Percentiles rank a stretch among this genome's conserved stretches.
These are phyloP conservation scores for Delichon dasypus DNA, from an alignment of 2,797 vertebrate genomes.

Conservation along the genomic window DNA sequence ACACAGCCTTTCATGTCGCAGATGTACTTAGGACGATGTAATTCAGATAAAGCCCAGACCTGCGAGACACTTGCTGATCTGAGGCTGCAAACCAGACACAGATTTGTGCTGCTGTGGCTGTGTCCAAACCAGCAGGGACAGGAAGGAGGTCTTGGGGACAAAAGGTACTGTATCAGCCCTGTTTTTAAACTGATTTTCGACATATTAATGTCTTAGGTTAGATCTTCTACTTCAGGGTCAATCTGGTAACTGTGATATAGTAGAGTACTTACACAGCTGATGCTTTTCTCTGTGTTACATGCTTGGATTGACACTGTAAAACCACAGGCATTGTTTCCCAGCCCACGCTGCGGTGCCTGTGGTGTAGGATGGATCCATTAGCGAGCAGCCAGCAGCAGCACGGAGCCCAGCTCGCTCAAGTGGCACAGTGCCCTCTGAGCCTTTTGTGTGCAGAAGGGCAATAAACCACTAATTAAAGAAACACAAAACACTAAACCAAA, in stretches of 20 bases:
- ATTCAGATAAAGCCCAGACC: background rate
- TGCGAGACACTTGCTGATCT: background rate
- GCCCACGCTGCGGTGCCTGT: rapidly evolving
- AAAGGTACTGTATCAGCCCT: background rate
- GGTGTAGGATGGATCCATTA: background rate
- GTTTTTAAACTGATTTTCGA: background rate
- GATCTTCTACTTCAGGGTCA: background rate
- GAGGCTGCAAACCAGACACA: background rate
- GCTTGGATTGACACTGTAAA: background rate
- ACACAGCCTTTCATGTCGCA: background rate
- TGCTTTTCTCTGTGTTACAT: background rate
- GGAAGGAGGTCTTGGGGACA: background rate
- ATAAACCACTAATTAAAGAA: background rate
- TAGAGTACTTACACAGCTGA: background rate
- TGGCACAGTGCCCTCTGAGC: background rate
- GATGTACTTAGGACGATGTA: background rate
- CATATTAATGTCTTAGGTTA: background rate
- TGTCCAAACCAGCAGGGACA: background rate
- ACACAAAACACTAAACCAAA: background rate
- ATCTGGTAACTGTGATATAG: background rate
- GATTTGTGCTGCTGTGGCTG: background rate
- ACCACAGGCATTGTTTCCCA: background rate
- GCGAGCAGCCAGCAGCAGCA: background rate
- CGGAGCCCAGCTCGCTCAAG: background rate
- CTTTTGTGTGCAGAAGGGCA: background rate